Conservation (phyloP, 2,113 vertebrate species). For the Toxostoma redivivum region DNA sequence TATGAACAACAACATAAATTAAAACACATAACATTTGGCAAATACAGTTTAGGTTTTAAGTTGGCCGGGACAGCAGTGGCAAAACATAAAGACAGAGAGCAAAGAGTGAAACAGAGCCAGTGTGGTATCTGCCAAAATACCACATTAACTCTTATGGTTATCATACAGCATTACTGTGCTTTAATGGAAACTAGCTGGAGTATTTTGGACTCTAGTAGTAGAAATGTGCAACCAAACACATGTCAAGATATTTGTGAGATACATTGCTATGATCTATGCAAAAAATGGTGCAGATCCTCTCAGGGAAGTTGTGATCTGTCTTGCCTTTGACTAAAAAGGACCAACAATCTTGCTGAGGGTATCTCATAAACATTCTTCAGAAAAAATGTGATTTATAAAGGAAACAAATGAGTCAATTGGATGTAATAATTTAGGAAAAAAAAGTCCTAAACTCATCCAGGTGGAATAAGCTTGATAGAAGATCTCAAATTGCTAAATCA, state of each 20-base stretch:
- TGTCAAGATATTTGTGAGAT: neutral
- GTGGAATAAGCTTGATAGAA: neutral
- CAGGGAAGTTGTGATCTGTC: neutral
- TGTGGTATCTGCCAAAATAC: neutral
- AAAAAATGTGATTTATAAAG: neutral
- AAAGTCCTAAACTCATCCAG: neutral
- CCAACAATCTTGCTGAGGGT: neutral
- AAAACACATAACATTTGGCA: neutral
- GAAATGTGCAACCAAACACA: neutral
- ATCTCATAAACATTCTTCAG: neutral
- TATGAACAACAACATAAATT: neutral
- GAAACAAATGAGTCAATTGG: neutral
- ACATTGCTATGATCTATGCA: neutral
- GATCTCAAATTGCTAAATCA: neutral
- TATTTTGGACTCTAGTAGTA: neutral
- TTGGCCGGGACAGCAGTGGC: neutral
- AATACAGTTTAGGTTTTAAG: neutral
- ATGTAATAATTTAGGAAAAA: neutral
- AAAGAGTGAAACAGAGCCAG: neutral
- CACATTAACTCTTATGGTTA: neutral
- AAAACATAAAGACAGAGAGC: neutral
- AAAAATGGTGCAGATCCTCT: neutral
- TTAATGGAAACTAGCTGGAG: neutral
- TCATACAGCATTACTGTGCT: neutral
- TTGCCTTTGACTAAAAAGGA: neutral